Evolutionary conservation across 2,888 invertebrate species (phyloP).

Genomic region (Scotopteryx bipunctaria): DNA sequence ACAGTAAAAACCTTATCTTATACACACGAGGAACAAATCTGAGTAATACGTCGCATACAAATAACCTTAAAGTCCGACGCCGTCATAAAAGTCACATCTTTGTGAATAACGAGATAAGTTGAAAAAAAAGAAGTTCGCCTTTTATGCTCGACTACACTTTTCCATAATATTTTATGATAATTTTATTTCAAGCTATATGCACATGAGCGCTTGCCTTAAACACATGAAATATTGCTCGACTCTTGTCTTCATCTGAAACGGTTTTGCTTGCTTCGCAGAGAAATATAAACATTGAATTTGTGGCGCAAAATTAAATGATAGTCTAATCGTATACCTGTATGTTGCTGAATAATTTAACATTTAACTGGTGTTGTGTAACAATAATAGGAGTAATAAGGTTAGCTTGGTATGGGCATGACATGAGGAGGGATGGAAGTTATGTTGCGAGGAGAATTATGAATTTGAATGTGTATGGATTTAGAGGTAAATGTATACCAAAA

Average conservation of each 20-base stretch:
- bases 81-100: conserved; percentile 77
- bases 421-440: no score
- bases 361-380: no score
- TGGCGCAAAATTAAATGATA: conserved; percentile 5
- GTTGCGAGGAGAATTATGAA: no score
- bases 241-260: conserved; percentile 37
- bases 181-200: conserved; percentile 66
- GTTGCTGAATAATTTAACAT: no score
- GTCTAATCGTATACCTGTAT: no score
- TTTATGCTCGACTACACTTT: conserved; percentile 65
- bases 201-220: conserved; percentile 45
- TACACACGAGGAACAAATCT: conserved; percentile 52
- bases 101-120: conserved; percentile 76
- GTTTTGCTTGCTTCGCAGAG: conserved; percentile 16
- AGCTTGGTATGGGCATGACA: no score
- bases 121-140: conserved; percentile 67
- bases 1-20: conserved; percentile 47
- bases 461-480: no score
- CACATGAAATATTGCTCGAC: conserved; percentile 40
- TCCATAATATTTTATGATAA: conserved; percentile 71
- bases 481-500: no score
- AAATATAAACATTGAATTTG: conserved; percentile 32
- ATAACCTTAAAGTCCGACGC: conserved; percentile 68
- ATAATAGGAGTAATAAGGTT: no score
- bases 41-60: conserved; percentile 64